Conservation (phyloP, 2,797 vertebrate species). For the Oceanodroma leucorhoa region DNA sequence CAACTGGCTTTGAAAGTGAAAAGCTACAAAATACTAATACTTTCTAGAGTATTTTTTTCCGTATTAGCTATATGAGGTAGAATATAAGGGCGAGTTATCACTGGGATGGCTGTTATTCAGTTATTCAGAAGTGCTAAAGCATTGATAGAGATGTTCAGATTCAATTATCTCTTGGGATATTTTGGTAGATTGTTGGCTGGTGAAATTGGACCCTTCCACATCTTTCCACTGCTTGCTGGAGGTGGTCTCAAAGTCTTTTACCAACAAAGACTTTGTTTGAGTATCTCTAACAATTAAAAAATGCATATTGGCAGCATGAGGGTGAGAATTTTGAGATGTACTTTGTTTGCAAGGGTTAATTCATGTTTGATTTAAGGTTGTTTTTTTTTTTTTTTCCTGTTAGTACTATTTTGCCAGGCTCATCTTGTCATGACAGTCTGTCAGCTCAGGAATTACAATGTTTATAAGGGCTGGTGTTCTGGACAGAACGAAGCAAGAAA, state of each 20-base stretch:
- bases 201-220: neutral
- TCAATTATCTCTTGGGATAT: neutral
- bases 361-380: neutral
- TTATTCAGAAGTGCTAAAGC: neutral
- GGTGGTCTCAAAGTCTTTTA: neutral
- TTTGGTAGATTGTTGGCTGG: neutral
- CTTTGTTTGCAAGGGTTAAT: neutral
- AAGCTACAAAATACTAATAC: neutral
- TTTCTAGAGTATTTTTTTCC: neutral
- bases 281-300: neutral
- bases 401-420: neutral
- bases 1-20: neutral
- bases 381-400: neutral
- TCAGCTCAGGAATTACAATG: neutral
- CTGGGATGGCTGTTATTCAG: neutral
- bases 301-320: neutral
- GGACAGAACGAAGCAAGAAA: neutral
- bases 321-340: neutral
- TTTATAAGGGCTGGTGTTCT: neutral
- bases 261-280: neutral
- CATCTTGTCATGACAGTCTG: neutral
- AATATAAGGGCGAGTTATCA: neutral
- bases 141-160: neutral
- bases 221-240: neutral
- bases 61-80: neutral